Percentiles rank a stretch among this genome's conserved stretches.
Conservation (phyloP, 2,888 invertebrate genomes). For the Hydrotaea cyrtoneurina region DNA sequence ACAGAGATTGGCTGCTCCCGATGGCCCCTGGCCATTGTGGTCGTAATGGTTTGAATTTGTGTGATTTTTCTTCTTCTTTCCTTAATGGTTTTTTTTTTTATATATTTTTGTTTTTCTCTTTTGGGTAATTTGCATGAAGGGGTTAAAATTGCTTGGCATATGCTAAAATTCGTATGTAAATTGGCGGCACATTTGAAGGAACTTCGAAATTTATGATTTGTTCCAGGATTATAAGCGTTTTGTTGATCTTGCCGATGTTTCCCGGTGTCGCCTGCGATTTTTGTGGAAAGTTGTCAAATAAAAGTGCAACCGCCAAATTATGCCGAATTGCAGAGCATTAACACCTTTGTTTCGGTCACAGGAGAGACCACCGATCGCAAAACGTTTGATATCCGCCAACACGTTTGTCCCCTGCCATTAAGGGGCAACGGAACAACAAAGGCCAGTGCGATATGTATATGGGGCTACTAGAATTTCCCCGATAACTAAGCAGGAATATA, state of each 20-base stretch:
- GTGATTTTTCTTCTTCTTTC: slow-evolving; percentile 24
- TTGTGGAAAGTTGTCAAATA: slow-evolving; percentile 30
- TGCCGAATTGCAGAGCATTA: slow-evolving; percentile 21
- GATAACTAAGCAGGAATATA: too few relatives aligned
- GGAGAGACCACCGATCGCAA: neutral
- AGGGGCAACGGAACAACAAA: too few relatives aligned
- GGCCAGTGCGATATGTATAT: too few relatives aligned
- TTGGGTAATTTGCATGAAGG: slow-evolving; percentile 63
- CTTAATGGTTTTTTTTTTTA: too few relatives aligned
- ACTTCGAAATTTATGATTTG: slow-evolving; percentile 35
- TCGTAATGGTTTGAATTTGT: slow-evolving; percentile 10
- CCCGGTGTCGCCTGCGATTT: neutral
- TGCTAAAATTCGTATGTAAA: slow-evolving; percentile 61
- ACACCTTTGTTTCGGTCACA: neutral
- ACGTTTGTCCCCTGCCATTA: too few relatives aligned
- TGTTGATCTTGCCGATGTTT: neutral
- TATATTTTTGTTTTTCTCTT: slow-evolving; percentile 30
- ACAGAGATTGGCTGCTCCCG: slow-evolving; percentile 30
- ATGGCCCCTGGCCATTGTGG: neutral
- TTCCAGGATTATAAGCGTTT: slow-evolving; percentile 5
- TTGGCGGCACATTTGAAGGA: slow-evolving; percentile 45
- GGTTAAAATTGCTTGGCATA: slow-evolving; percentile 43
- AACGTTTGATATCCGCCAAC: neutral
- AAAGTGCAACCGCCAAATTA: slow-evolving; percentile 28
- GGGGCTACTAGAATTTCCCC: too few relatives aligned